Evolutionary conservation across 1,140 invertebrate genomes (phyloP).

Genomic region (Lordiphosa stackelbergi): DNA sequence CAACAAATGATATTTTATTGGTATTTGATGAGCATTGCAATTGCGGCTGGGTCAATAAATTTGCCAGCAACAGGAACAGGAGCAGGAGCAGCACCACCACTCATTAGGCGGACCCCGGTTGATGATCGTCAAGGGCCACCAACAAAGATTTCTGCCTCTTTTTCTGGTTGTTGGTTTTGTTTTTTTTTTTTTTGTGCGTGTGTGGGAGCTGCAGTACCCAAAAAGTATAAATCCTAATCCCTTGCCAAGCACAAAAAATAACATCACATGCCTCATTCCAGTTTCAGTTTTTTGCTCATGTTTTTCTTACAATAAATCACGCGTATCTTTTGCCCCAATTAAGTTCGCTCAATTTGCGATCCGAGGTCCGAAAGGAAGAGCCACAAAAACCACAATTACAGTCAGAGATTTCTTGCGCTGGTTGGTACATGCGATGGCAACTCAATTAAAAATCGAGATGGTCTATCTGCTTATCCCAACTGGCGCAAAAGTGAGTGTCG

Average conservation of each 20-base stretch:
- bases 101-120: too few relatives aligned
- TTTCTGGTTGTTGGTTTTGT: too few relatives aligned
- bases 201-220: slow-evolving; percentile 30
- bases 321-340: slow-evolving; percentile 42
- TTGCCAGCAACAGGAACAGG: background rate
- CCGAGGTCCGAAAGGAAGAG: background rate
- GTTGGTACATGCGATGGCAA: too few relatives aligned
- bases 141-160: too few relatives aligned
- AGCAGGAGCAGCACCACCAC: too few relatives aligned
- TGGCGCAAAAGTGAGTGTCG: too few relatives aligned
- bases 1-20: slow-evolving; percentile 71
- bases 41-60: slow-evolving; percentile 60
- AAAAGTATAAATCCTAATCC: slow-evolving; percentile 51
- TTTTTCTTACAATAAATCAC: slow-evolving; percentile 65
- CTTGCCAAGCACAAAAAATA: slow-evolving; percentile 52
- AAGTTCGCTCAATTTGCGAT: slow-evolving; percentile 44
- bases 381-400: too few relatives aligned
- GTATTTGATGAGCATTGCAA: slow-evolving; percentile 67
- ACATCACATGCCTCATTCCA: slow-evolving; percentile 34
- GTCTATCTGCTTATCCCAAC: too few relatives aligned
- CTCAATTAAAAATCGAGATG: too few relatives aligned
- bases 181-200: background rate
- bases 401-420: too few relatives aligned
- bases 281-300: slow-evolving; percentile 6
- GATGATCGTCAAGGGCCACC: too few relatives aligned